phyloP scores from a whole-genome alignment of 2,797 vertebrate species.

The Petrocephalus schoutedeni region DNA sequence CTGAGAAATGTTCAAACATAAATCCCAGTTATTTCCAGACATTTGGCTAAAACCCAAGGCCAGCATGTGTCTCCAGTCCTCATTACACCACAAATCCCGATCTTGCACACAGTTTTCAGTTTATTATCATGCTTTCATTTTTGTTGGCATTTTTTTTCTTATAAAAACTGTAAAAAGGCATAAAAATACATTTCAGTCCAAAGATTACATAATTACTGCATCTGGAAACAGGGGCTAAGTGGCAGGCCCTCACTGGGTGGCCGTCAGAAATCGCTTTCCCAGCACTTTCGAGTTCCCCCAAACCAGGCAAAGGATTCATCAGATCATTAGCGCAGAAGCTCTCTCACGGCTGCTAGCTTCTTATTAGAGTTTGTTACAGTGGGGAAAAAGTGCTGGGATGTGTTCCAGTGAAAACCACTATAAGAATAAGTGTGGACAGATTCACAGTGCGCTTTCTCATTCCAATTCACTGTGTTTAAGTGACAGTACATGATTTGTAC shows the following conservation, averaged over 20 bases:
- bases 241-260: neutral
- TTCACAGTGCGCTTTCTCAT: neutral
- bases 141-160: neutral
- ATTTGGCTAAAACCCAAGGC: neutral
- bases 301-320: neutral
- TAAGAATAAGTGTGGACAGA: neutral
- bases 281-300: neutral
- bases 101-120: neutral
- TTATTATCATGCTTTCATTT: slow-evolving; percentile 16
- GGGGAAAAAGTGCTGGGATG: neutral
- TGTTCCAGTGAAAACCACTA: neutral
- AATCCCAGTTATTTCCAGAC: neutral
- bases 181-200: slow-evolving; percentile 7
- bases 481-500: neutral
- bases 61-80: slow-evolving; percentile 8
- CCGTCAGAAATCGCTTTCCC: neutral
- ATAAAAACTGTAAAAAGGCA: slow-evolving; percentile 25
- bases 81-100: neutral
- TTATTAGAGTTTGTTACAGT: neutral
- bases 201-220: slow-evolving; percentile 23
- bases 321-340: neutral
- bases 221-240: neutral
- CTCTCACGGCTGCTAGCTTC: neutral
- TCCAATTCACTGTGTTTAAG: neutral
- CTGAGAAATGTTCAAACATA: neutral